Evolutionary conservation across 2,888 invertebrate species (phyloP).

Genomic region (Blomia tropicalis): DNA sequence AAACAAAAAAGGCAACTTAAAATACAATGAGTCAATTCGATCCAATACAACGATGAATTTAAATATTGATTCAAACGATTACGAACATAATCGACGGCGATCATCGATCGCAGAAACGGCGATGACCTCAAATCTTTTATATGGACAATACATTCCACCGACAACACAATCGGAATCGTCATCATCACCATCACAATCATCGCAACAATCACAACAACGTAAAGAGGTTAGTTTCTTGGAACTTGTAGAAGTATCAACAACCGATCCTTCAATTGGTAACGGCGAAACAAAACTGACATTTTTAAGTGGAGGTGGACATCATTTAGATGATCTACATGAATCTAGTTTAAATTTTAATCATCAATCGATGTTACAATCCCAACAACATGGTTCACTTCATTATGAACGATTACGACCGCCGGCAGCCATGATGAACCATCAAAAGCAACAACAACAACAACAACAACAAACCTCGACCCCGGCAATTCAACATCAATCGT

Average conservation of each 20-base stretch:
- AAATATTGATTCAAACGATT: too few relatives aligned
- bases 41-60: too few relatives aligned
- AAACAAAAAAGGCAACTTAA: too few relatives aligned
- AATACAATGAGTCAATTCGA: too few relatives aligned
- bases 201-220: neutral
- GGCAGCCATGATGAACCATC: neutral
- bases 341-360: too few relatives aligned
- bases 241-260: constrained; percentile 6
- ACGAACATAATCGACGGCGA: too few relatives aligned
- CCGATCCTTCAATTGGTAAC: neutral
- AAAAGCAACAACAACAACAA: neutral
- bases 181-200: too few relatives aligned
- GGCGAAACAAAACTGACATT: neutral
- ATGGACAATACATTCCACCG: too few relatives aligned
- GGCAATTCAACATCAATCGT: neutral
- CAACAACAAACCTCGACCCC: too few relatives aligned
- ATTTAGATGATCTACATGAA: neutral
- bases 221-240: constrained; percentile 14
- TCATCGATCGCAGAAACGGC: too few relatives aligned
- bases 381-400: neutral
- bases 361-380: neutral
- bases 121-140: too few relatives aligned
- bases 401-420: constrained; percentile 14
- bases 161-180: too few relatives aligned
- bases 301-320: neutral